Conservation (phyloP, 2,113 vertebrate genomes). For the Archilochus colubris region DNA sequence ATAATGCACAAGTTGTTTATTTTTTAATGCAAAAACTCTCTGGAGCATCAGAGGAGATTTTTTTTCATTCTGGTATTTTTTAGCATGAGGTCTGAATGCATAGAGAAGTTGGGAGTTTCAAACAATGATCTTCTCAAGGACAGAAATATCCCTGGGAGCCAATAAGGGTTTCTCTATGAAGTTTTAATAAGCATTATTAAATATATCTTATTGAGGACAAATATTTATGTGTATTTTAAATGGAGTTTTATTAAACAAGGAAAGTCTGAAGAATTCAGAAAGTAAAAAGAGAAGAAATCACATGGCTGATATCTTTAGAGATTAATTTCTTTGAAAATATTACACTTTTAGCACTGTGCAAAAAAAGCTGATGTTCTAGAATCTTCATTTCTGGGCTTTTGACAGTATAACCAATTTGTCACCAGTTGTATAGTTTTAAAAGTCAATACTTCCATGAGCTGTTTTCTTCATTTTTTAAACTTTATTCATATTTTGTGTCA, state of each 20-base stretch:
- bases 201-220: background rate
- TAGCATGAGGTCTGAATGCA: background rate
- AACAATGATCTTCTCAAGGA: background rate
- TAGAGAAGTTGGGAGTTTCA: background rate
- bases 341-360: rapidly evolving
- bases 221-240: background rate
- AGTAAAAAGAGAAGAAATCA: background rate
- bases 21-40: background rate
- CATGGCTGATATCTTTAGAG: background rate
- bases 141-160: background rate
- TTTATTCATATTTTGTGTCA: background rate
- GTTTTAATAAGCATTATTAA: background rate
- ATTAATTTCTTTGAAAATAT: background rate
- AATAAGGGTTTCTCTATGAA: background rate
- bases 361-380: background rate
- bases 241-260: background rate
- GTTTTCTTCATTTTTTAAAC: background rate
- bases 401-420: background rate
- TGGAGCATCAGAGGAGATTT: background rate
- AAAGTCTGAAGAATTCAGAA: background rate
- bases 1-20: background rate
- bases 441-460: background rate
- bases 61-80: background rate
- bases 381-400: background rate
- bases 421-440: background rate